Evolutionary conservation across 2,888 invertebrate species (phyloP).

Genomic region (Metellina segmentata): DNA sequence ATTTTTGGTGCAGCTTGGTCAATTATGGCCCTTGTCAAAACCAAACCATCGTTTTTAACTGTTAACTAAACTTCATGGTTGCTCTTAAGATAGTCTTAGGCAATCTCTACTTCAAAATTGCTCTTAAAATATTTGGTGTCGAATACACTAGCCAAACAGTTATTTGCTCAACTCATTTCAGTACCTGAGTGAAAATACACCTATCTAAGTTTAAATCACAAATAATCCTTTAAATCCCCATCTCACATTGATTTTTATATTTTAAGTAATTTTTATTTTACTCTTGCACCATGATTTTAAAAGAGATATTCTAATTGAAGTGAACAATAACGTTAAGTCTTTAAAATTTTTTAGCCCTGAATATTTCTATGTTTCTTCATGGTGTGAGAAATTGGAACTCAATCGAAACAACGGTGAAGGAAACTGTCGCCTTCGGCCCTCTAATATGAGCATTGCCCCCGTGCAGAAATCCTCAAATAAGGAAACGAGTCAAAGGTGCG

Average conservation of each 20-base stretch:
- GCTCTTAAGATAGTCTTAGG: too few relatives aligned
- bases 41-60: too few relatives aligned
- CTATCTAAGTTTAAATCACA: not conserved
- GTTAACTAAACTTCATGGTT: too few relatives aligned
- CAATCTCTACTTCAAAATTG: not conserved
- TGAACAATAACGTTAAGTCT: not conserved
- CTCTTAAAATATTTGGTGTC: not conserved
- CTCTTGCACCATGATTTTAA: not conserved
- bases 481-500: conserved; percentile 43
- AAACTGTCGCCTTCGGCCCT: conserved; percentile 20
- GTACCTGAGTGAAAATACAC: not conserved
- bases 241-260: not conserved
- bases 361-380: conserved; percentile 55
- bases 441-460: conserved; percentile 4
- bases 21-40: too few relatives aligned
- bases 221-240: too few relatives aligned
- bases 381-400: conserved; percentile 61
- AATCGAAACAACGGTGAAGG: conserved; percentile 25
- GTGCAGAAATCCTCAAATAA: conserved; percentile 28
- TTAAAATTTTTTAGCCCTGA: conserved; percentile 54
- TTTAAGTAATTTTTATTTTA: not conserved
- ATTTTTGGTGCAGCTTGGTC: too few relatives aligned
- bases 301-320: not conserved
- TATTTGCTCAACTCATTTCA: not conserved
- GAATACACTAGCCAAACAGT: too few relatives aligned